phyloP scores from a whole-genome alignment of 2,888 invertebrate genomes.

The Strigamia transsilvanica region DNA sequence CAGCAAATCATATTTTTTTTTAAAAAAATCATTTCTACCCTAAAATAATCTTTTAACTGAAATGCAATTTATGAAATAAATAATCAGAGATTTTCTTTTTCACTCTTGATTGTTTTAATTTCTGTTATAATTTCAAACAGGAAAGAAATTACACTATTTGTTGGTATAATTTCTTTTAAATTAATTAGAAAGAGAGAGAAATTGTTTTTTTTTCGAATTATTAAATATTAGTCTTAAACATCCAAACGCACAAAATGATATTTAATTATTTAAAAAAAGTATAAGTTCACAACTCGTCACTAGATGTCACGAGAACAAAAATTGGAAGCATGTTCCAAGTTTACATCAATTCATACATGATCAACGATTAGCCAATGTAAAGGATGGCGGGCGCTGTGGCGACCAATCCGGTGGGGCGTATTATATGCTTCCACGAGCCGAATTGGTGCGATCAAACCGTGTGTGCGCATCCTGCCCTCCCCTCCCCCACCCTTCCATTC shows the following conservation, averaged over 20 bases:
- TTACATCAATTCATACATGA: conserved; percentile 28
- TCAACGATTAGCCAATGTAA: conserved; percentile 48
- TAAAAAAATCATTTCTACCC: no score
- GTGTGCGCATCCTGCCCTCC: conserved; percentile 48
- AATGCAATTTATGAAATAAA: background rate
- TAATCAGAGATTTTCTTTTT: no score
- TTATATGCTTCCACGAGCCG: conserved; percentile 31
- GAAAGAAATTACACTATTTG: no score
- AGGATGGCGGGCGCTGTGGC: conserved; percentile 37
- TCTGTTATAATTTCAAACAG: no score
- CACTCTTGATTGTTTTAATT: no score
- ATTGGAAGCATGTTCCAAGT: conserved; percentile 9
- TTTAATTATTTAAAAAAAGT: background rate
- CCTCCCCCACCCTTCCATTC: conserved; percentile 46
- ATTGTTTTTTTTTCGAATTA: no score
- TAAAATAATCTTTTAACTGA: background rate
- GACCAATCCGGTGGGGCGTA: conserved; percentile 41
- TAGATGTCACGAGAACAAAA: conserved; percentile 23
- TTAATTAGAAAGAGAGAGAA: no score
- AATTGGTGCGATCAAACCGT: conserved; percentile 27
- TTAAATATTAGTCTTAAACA: background rate
- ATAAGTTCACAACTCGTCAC: background rate
- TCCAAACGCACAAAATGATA: background rate
- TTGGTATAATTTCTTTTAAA: no score
- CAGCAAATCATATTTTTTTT: background rate